These are phyloP conservation scores for Chelon labrosus DNA, from an alignment of 2,797 vertebrate species.

Conservation along the genomic window DNA sequence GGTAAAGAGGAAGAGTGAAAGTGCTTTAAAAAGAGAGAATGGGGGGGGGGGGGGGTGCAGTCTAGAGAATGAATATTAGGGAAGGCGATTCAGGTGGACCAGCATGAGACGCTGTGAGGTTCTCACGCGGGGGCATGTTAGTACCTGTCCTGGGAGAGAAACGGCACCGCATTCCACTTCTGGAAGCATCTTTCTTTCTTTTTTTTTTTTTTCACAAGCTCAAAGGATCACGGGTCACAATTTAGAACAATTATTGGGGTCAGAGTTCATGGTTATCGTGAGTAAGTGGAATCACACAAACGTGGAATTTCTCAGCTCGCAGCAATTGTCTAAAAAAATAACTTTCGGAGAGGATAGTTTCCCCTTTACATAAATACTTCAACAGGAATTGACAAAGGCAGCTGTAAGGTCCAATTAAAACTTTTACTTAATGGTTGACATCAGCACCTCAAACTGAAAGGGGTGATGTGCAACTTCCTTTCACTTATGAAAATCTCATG, in stretches of 20 bases:
- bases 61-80: conserved; percentile 14
- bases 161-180: conserved; percentile 60
- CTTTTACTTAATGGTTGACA: conserved; percentile 23
- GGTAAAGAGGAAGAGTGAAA: conserved; percentile 44
- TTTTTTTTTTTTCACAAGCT: conserved; percentile 63
- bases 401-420: conserved; percentile 39
- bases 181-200: conserved; percentile 47
- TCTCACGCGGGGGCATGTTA: conserved; percentile 43
- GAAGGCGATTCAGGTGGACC: conserved; percentile 15
- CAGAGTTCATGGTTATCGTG: conserved; percentile 69
- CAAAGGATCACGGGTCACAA: conserved; percentile 72
- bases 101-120: conserved; percentile 29
- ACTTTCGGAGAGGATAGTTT: conserved; percentile 31
- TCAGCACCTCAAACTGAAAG: conserved; percentile 36
- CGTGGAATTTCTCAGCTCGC: conserved; percentile 56
- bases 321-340: conserved; percentile 26
- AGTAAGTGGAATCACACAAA: conserved; percentile 71
- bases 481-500: conserved; percentile 71
- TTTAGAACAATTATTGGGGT: conserved; percentile 80
- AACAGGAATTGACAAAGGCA: conserved; percentile 22
- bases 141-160: conserved; percentile 63
- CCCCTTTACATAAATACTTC: conserved; percentile 57
- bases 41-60: not conserved
- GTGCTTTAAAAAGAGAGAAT: conserved; percentile 10
- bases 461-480: conserved; percentile 30